phyloP scores from a whole-genome alignment of 2,888 invertebrate species.

The Pegoplata infirma region DNA sequence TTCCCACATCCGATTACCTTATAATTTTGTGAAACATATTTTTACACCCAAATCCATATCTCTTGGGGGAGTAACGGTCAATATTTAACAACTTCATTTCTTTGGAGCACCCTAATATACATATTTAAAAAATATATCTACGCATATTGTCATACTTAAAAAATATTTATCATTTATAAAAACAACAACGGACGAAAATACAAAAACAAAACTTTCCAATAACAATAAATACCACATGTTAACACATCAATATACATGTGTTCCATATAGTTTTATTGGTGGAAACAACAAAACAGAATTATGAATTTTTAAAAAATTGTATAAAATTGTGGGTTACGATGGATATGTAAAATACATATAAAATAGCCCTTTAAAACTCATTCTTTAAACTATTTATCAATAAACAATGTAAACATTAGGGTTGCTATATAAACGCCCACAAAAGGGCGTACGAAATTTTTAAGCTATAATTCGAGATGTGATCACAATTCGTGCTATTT shows the following conservation, averaged over 20 bases:
- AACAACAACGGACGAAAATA: background rate
- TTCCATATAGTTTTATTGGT: constrained; percentile 9
- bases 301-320: background rate
- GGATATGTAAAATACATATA: background rate
- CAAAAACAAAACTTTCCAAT: constrained; percentile 31
- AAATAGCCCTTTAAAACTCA: constrained; percentile 30
- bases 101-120: too few relatives aligned
- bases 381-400: constrained; percentile 35
- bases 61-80: too few relatives aligned
- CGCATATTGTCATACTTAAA: constrained; percentile 11
- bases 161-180: constrained; percentile 52
- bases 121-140: background rate
- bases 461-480: too few relatives aligned
- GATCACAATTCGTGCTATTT: too few relatives aligned
- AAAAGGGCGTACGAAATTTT: too few relatives aligned
- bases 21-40: too few relatives aligned
- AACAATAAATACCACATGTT: constrained; percentile 61
- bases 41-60: too few relatives aligned
- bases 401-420: background rate
- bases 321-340: background rate
- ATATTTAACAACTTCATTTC: too few relatives aligned
- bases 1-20: too few relatives aligned
- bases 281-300: background rate
- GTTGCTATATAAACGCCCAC: too few relatives aligned
- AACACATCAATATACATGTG: constrained; percentile 34